Evolutionary conservation across 2,113 vertebrate genomes (phyloP).

Genomic region (Perca fluviatilis): DNA sequence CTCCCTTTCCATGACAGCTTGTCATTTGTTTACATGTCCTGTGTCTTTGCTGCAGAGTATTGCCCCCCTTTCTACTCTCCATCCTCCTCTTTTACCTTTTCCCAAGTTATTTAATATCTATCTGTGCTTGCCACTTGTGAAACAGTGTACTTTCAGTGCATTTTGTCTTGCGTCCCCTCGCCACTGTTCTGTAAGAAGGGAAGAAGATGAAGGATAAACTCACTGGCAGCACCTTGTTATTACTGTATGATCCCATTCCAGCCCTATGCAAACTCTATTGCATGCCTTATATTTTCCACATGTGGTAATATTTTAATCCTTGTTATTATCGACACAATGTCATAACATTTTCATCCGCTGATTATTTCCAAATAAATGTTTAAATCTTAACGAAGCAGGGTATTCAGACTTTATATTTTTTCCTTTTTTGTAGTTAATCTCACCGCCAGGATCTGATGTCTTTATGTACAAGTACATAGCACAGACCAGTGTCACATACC

Average conservation of each 20-base stretch:
- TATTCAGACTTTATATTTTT: neutral
- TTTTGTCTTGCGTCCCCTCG: neutral
- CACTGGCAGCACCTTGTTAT: constrained; percentile 23
- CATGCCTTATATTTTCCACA: constrained; percentile 69
- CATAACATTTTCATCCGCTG: constrained; percentile 46
- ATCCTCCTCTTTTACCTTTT: constrained; percentile 35
- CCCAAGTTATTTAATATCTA: neutral
- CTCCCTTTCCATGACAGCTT: neutral
- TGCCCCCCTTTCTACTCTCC: neutral
- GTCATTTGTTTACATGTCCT: constrained; percentile 21
- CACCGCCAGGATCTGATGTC: neutral
- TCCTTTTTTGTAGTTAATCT: neutral
- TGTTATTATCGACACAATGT: constrained; percentile 48
- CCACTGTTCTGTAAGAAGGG: constrained; percentile 25
- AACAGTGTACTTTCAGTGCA: neutral
- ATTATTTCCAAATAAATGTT: constrained; percentile 69
- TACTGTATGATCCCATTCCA: constrained; percentile 56
- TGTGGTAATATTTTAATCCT: constrained; percentile 45
- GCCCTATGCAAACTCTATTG: constrained; percentile 62
- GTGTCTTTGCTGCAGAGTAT: neutral
- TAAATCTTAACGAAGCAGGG: constrained; percentile 28
- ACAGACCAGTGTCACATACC: neutral
- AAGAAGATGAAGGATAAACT: constrained; percentile 40
- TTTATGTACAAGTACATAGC: neutral
- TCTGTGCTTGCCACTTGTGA: neutral